phyloP scores from a whole-genome alignment of 2,113 vertebrate species.

The Pleuronectes platessa region DNA sequence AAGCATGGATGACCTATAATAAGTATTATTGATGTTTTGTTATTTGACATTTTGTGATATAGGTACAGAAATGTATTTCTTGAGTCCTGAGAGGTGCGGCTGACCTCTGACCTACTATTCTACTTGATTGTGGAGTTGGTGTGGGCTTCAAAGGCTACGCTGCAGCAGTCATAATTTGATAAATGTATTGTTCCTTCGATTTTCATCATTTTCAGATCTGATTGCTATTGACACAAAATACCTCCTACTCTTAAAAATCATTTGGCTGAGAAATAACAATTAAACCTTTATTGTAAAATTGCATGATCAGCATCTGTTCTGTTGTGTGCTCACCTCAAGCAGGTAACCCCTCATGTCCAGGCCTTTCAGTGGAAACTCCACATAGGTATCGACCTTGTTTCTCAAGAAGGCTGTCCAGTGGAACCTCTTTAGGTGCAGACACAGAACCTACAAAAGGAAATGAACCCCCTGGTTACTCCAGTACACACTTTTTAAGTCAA shows the following conservation, averaged over 20 bases:
- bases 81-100: too few relatives aligned
- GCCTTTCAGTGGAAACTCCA: slow-evolving; percentile 93
- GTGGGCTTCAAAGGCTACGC: too few relatives aligned
- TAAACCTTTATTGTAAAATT: background rate
- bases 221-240: background rate
- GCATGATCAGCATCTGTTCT: background rate
- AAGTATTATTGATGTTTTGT: too few relatives aligned
- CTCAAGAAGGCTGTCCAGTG: slow-evolving; percentile 98
- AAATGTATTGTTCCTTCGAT: too few relatives aligned
- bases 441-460: slow-evolving; percentile 88
- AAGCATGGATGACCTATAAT: too few relatives aligned
- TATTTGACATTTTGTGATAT: too few relatives aligned
- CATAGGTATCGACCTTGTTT: slow-evolving; percentile 97
- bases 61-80: too few relatives aligned
- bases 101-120: too few relatives aligned
- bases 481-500: background rate
- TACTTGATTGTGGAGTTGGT: too few relatives aligned
- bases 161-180: too few relatives aligned
- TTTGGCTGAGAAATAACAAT: background rate
- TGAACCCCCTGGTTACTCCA: slow-evolving; percentile 19
- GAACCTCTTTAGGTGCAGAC: slow-evolving; percentile 97
- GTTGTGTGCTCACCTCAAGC: slow-evolving; percentile 86
- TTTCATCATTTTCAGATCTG: background rate
- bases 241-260: background rate
- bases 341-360: slow-evolving; percentile 96